These are phyloP conservation scores for Blennius ocellaris DNA, from an alignment of 2,113 vertebrate species.

Conservation along the genomic window DNA sequence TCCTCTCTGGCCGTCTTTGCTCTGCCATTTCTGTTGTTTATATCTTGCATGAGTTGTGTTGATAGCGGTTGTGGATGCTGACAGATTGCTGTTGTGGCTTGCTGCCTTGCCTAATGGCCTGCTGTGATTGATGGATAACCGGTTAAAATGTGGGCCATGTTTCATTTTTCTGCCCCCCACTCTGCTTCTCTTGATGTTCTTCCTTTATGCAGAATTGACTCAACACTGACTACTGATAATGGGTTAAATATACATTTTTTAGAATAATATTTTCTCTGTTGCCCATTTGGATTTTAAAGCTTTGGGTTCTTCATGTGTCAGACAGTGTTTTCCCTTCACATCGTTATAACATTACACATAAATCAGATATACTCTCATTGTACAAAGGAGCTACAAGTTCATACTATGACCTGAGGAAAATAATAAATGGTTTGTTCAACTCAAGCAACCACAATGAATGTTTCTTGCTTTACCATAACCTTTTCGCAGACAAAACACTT, in stretches of 20 bases:
- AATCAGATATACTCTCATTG: constrained; percentile 4
- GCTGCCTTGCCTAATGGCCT: constrained; percentile 60
- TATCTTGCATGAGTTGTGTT: constrained; percentile 67
- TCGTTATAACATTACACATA: not conserved
- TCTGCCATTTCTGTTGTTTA: constrained; percentile 54
- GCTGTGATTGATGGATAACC: constrained; percentile 68
- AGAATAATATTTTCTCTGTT: constrained; percentile 11
- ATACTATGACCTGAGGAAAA: constrained; percentile 1
- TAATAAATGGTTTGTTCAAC: not conserved
- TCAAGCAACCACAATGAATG: constrained; percentile 1
- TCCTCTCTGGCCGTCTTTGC: constrained; percentile 13
- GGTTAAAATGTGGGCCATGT: constrained; percentile 21
- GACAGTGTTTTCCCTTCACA: constrained; percentile 1
- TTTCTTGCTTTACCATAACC: not conserved
- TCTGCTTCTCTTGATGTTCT: constrained; percentile 9
- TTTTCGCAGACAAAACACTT: constrained; percentile 26
- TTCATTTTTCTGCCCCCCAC: constrained; percentile 26
- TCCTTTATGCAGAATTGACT: constrained; percentile 37
- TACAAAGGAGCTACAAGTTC: constrained; percentile 2
- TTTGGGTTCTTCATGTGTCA: constrained; percentile 14
- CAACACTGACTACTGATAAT: constrained; percentile 37
- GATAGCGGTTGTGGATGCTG: constrained; percentile 68
- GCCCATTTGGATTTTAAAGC: not conserved
- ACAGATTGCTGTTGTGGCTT: constrained; percentile 67
- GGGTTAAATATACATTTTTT: constrained; percentile 5